phyloP scores from a whole-genome alignment of 2,888 invertebrate species.

The Apamea sordens region DNA sequence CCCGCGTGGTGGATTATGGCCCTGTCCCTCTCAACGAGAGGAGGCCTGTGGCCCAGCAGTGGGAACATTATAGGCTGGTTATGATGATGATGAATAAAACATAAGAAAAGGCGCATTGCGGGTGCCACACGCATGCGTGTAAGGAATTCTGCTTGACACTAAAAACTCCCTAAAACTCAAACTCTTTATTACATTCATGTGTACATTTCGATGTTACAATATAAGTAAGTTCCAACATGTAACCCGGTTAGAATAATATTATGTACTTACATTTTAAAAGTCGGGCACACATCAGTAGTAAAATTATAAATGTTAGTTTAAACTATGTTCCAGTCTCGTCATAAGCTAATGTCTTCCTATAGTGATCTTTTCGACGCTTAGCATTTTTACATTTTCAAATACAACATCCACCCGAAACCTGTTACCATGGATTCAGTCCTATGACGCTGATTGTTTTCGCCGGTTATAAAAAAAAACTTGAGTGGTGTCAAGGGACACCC shows the following conservation, averaged over 20 bases:
- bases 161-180: background rate
- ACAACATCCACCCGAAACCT: background rate
- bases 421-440: too few relatives aligned
- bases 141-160: background rate
- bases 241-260: too few relatives aligned
- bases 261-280: background rate
- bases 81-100: too few relatives aligned
- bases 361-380: conserved; percentile 2
- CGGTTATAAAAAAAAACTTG: too few relatives aligned
- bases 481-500: too few relatives aligned
- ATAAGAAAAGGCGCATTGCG: background rate
- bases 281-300: background rate
- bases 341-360: background rate
- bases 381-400: background rate
- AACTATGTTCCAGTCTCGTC: background rate
- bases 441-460: too few relatives aligned
- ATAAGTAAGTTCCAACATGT: too few relatives aligned
- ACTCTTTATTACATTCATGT: too few relatives aligned
- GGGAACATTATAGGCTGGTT: too few relatives aligned
- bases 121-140: background rate
- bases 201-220: background rate
- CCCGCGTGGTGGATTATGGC: too few relatives aligned
- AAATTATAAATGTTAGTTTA: background rate
- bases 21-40: too few relatives aligned
- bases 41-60: too few relatives aligned